Evolutionary conservation across 2,888 invertebrate genomes (phyloP), one percentile per base, ranked within the genome.

Genomic region (Pedicia rivosa): DNA sequence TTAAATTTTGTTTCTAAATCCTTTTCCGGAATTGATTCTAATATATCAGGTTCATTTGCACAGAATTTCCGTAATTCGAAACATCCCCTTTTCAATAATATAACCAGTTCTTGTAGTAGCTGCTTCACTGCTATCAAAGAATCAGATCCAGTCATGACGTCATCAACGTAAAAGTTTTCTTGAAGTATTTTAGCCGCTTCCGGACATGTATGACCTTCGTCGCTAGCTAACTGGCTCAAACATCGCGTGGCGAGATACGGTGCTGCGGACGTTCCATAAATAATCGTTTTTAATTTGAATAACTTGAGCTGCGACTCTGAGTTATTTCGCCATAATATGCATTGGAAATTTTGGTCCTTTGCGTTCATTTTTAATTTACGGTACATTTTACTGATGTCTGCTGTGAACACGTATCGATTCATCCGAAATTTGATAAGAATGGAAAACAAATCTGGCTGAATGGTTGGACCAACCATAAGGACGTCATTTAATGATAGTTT

Each of bases 261-360:
- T 20, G 36, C 28, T 5, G 28, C 7, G 4, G 36, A 19, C n/a
- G 29, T 29, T 12, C 36, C 36, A 29, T 36, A 36, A 10, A 29
- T 36, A 8, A 36, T 13, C 3, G 36, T 36, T 10, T 22, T 25
- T 16, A 10, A 53, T 55, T 47, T 61, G 61, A 38, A 62, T 46
- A 31, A 56, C 53, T 10, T 55, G 52, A 27, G 50, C 48, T 20
- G 48, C 47, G 13, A 13, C 3, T 7, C n/a, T 15, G 12, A 4
- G 20, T n/a, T 14, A 3, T 5, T 13, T n/a, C 38, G 8, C 33
- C 33, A 32, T 3, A 33, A 3, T 2, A 33, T 27, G 3, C n/a
- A 8, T 17, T 33, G 38, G 3, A 29, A 2, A 15, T 16, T 29
- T 29, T 16, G 14, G 3, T 29, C 29, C 7, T 29, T 14, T 7